These are phyloP conservation scores for Caenorhabditis brenneri DNA, from an alignment of 1,140 invertebrate genomes.

Conservation along the genomic window DNA sequence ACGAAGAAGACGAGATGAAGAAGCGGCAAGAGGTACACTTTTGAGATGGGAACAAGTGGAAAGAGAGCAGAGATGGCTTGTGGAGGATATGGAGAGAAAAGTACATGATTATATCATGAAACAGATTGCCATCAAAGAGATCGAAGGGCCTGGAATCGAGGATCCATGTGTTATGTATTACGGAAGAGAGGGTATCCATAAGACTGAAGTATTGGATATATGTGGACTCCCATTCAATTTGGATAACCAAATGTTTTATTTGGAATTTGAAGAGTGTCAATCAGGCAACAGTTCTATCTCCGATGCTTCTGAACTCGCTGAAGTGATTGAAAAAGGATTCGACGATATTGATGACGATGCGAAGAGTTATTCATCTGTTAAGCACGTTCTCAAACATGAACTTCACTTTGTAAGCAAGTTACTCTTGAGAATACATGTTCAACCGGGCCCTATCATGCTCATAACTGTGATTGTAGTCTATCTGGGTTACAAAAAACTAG, in stretches of 20 bases:
- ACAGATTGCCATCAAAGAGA: not conserved
- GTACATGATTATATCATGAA: not conserved
- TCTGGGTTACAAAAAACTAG: too few species aligned
- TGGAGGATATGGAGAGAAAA: not conserved
- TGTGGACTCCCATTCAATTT: not conserved
- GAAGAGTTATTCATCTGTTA: not conserved
- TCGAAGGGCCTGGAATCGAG: not conserved
- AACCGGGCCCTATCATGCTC: too few species aligned
- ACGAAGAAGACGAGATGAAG: not conserved
- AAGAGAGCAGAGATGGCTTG: not conserved
- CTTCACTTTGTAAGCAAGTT: not conserved
- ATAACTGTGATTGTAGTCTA: too few species aligned
- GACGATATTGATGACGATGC: slow-evolving; percentile 4
- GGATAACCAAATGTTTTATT: not conserved
- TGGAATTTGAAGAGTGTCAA: slow-evolving; percentile 9
- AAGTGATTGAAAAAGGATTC: not conserved
- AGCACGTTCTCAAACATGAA: not conserved
- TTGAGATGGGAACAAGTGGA: not conserved
- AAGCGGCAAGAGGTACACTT: not conserved
- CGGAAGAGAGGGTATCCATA: not conserved
- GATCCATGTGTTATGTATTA: not conserved
- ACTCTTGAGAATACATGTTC: not conserved
- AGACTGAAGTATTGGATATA: not conserved
- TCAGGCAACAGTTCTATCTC: not conserved
- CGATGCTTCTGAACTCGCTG: not conserved